Evolutionary conservation across 2,113 vertebrate genomes (phyloP).

Genomic region (Artemisiospiza belli): DNA sequence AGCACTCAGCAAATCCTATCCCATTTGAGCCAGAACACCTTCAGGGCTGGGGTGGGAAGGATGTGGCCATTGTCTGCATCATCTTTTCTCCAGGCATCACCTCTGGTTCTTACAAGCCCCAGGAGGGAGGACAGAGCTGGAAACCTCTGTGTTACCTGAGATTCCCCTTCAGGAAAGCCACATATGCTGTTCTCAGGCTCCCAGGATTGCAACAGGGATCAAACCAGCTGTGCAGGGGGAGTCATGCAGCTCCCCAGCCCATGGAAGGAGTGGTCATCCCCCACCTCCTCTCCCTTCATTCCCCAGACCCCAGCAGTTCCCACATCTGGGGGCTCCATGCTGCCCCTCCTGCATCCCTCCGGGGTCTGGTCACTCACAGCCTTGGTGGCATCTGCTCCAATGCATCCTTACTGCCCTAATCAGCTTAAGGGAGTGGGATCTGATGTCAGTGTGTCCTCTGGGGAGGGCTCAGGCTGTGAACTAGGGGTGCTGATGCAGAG

Average conservation of each 20-base stretch:
- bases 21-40: neutral
- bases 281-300: neutral
- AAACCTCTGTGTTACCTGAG: neutral
- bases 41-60: neutral
- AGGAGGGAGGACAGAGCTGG: neutral
- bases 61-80: neutral
- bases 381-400: neutral
- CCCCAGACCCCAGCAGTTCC: neutral
- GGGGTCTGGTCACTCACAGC: neutral
- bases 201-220: neutral
- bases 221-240: fast-evolving
- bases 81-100: neutral
- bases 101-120: neutral
- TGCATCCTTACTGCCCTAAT: neutral
- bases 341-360: neutral
- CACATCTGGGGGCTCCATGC: neutral
- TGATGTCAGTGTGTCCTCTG: neutral
- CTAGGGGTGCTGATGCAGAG: neutral
- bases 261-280: neutral
- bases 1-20: neutral
- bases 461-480: neutral
- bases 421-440: constrained; percentile 27
- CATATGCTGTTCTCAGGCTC: neutral
- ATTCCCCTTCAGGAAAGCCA: neutral
- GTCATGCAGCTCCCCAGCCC: neutral